Base-by-base conservation (phyloP, 1,140 invertebrate genomes). In the Tetranychus cinnabarinus region DNA sequence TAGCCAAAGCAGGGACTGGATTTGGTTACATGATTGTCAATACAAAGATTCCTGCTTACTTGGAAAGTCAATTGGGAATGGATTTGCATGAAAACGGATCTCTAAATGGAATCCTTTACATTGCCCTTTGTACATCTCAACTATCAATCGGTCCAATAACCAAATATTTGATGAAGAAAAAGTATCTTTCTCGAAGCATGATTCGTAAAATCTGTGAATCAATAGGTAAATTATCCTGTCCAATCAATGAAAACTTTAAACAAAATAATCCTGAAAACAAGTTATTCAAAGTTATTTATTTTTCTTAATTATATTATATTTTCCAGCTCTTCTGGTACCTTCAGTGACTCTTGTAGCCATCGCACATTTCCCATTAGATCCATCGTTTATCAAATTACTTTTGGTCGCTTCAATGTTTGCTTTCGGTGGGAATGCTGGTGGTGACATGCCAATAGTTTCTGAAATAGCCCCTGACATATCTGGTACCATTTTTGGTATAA, bases 1-100 rank as follows among this genome's bases (percentile, higher is more conserved):
- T 72, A 23, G 73, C 73, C 5, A 76, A 78, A 64, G 76, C 77
- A 67, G 70, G 71, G 47, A 74, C 76, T 65, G 76, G 77, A 66
- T 77, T 77, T 12, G 59, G 60, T 1, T 65, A 59, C 59, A 59
- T 60, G 39, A 61, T 62, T 36, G 34, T 65, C 33, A 55, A 47
- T 3, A 61, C 31, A 4, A 64, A 65, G 47, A 60, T 65, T 31
- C 64, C 64, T 4, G 63, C 64, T 6, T 65, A 65, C 54, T 33
- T 65, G 33, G 58, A 64, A 54, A 55, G 63, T 36, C 60, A 65
- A 8, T 50, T 61, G 12, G 35, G 63, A 15, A 47, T 64, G 15
- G 56, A 60, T 42, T n/a, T 65, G 1, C 37, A 64, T 33, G 54
- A 57, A 1, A 65, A 65, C 46, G 64, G 63, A 10, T 36, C 37